These are phyloP conservation scores for Troides oblongomaculatus DNA, from an alignment of 2,888 invertebrate genomes.

Conservation along the genomic window DNA sequence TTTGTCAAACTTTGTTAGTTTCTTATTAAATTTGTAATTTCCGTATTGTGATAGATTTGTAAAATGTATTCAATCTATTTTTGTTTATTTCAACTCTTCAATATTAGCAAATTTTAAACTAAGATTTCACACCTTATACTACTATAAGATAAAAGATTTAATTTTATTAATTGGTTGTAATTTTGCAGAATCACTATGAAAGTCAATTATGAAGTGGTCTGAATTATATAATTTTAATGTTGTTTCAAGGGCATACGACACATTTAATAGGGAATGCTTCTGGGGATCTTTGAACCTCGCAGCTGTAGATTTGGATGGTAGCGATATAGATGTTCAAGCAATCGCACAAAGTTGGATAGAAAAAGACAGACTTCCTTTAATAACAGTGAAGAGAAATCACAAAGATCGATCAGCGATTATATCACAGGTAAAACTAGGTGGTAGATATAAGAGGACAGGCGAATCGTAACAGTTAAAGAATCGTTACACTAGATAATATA, in stretches of 20 bases:
- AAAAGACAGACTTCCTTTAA: constrained; percentile 88
- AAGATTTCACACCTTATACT: too few species aligned
- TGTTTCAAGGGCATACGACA: constrained; percentile 81
- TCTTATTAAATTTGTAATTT: too few species aligned
- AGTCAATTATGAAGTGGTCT: too few species aligned
- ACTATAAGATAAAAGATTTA: too few species aligned
- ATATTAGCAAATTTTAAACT: too few species aligned
- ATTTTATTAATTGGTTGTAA: too few species aligned
- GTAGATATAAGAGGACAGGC: background rate
- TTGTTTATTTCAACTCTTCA: too few species aligned
- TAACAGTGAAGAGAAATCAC: constrained; percentile 86
- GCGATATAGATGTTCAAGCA: constrained; percentile 80
- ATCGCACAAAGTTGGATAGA: constrained; percentile 91
- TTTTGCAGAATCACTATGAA: too few species aligned
- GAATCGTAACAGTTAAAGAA: too few species aligned
- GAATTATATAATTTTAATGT: background rate
- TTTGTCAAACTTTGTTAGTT: background rate
- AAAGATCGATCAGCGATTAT: constrained; percentile 80
- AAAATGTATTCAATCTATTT: background rate
- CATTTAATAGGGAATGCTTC: constrained; percentile 89
- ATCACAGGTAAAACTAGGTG: constrained; percentile 76
- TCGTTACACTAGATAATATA: too few species aligned
- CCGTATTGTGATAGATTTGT: background rate
- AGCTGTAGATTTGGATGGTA: constrained; percentile 71
- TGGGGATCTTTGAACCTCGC: constrained; percentile 87